Conservation (phyloP, 1,140 invertebrate genomes). For the Heliothis subflexa region DNA sequence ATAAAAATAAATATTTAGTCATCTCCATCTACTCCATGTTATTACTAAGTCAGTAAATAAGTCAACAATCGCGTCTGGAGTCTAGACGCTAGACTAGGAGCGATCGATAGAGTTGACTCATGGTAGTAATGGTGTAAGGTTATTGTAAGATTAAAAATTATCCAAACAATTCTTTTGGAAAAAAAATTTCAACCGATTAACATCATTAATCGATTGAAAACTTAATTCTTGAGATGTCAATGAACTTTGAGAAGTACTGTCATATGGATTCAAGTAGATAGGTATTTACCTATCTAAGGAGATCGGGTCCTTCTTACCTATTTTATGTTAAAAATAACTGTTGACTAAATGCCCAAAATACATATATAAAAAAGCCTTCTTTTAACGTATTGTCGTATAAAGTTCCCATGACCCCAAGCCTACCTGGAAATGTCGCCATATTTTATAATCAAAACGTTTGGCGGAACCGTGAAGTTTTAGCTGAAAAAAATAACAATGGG, state of each 20-base stretch:
- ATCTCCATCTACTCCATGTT: no score
- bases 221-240: no score
- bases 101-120: slow-evolving; percentile 39
- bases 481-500: slow-evolving; percentile 24
- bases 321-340: background rate
- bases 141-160: slow-evolving; percentile 13
- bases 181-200: no score
- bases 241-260: no score
- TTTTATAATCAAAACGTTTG: slow-evolving; percentile 15
- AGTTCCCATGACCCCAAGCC: slow-evolving; percentile 21
- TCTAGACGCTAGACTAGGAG: slow-evolving; percentile 18
- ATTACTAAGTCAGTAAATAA: no score
- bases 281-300: no score
- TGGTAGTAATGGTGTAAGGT: background rate
- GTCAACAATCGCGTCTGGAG: slow-evolving; percentile 6
- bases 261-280: no score
- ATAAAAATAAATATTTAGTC: no score
- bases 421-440: slow-evolving; percentile 23
- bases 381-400: slow-evolving; percentile 6
- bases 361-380: slow-evolving; percentile 15
- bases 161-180: no score
- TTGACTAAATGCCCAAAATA: background rate
- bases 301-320: background rate
- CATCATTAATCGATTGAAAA: no score
- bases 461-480: slow-evolving; percentile 29